Percentiles rank a stretch among this genome's conserved stretches.
phyloP scores from a whole-genome alignment of 2,888 invertebrate species.

The Icerya purchasi region DNA sequence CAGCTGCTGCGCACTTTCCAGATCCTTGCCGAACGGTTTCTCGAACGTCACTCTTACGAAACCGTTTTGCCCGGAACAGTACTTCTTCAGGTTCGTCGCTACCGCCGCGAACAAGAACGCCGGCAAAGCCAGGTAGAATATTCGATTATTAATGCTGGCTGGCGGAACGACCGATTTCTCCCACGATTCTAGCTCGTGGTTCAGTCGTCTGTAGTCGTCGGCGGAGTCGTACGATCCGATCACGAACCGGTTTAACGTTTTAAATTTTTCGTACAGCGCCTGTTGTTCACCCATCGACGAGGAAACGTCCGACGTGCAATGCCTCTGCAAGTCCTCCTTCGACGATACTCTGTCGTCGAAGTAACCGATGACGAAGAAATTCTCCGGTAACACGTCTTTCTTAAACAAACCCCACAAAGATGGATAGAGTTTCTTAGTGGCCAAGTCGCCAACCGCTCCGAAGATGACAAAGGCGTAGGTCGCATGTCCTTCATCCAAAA shows the following conservation, averaged over 20 bases:
- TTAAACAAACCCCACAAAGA: not conserved
- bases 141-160: not conserved
- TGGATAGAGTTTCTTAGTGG: not conserved
- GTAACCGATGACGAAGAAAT: not conserved
- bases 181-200: not conserved
- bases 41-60: not conserved
- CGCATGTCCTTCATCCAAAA: too few species aligned
- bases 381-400: not conserved
- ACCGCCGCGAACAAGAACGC: not conserved
- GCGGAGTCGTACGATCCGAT: not conserved
- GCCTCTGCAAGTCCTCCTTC: not conserved
- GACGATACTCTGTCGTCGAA: not conserved
- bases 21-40: not conserved
- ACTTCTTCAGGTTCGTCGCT: not conserved
- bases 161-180: not conserved
- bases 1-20: not conserved
- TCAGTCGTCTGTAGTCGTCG: not conserved
- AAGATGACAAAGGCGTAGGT: not conserved
- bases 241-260: not conserved
- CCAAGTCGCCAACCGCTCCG: not conserved
- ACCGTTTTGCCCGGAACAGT: not conserved
- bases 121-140: not conserved
- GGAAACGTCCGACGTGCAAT: not conserved
- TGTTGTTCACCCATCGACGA: not conserved
- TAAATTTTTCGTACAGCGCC: not conserved